Base-by-base conservation (phyloP, 2,888 invertebrate genomes). In the Erebia aethiops region DNA sequence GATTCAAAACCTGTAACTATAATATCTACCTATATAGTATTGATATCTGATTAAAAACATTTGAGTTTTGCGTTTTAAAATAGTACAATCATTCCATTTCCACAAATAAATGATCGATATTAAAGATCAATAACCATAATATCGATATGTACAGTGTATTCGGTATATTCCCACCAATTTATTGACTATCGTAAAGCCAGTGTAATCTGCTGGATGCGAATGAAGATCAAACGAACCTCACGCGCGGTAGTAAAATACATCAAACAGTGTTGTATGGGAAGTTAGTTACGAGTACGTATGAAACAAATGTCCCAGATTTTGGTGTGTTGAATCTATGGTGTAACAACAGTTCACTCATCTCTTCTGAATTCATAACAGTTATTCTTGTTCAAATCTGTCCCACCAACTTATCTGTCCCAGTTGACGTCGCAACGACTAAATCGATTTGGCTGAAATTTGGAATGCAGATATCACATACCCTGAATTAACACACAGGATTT, bases 21-120 rank as follows among this genome's bases (percentile, higher is more conserved):
- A 26, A 26, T 26, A 21, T n/a, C n/a, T n/a, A n/a, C n/a, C n/a
- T n/a, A n/a, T n/a, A n/a, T n/a, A n/a, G n/a, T n/a, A n/a, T n/a
- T n/a, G n/a, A n/a, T n/a, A n/a, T 21, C 2, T 21, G 2, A 26
- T 26, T 7, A 35, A 35, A 35, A 35, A 35, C 35, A 5, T 7
- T 7, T 35, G 35, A 7, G 7, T 7, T 35, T n/a, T 35, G 35
- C 5, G 35, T 35, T 35, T 35, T 0, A 35, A 35, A 57, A 14
- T 58, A 26, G 41, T 58, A 61, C 46, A n/a, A n/a, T n/a, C n/a
- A n/a, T n/a, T n/a, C n/a, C n/a, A n/a, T n/a, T n/a, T n/a, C n/a
- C n/a, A 61, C 18, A 61, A 16, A 43, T 21, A 49, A 62, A 62
- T 49, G 62, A 62, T 62, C 62, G 49, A 49, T 21, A 61, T 49